Evolutionary conservation across 2,113 vertebrate genomes (phyloP), one percentile per base, ranked within the genome.

Genomic region (Hipposideros armiger): DNA sequence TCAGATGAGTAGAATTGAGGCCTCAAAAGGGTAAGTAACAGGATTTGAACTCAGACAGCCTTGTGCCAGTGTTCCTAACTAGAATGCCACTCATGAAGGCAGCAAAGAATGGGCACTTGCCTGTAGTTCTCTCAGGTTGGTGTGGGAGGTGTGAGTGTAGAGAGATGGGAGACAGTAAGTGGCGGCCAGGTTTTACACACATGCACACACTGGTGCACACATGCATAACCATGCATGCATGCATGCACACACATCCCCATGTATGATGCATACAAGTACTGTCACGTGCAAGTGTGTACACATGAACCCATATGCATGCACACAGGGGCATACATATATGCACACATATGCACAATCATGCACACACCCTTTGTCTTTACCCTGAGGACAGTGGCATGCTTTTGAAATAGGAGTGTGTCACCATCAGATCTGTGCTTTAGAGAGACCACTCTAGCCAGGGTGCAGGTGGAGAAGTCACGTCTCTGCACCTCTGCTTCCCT

Each of bases 201-300:
- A 8, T 6, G 28, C n/a, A 74, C 15, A 28, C 0, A 3, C 0
- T 36, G 36, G 2, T 0, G 2, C 5, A 26, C 7, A 22, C 10
- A 22, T 1, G 5, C 14, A 8, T 7, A 42, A 2, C 36, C 1
- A 4, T 7, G 5, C 14, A 3, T 50, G 28, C 13, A 11, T 5
- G 7, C 20, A n/a, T 52, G 26, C 22, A 82, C 10, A 32, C 36
- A 50, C 19, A 13, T 20, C 7, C 4, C 32, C 15, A 58, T 20
- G 19, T 20, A 20, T 32, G 9, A 10, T 3, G 15, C 28, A 13
- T 32, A 50, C 47, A 15, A 7, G 2, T 28, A 36, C 36, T 45
- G 16, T 36, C 32, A 60, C 2, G 6, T 20, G 32, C 17, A 10
- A 19, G 6, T 58, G 7, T 10, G 7, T 11, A 14, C 22, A 64